Evolutionary conservation across 2,888 invertebrate genomes (phyloP).

Genomic region (Athalia rosae): DNA sequence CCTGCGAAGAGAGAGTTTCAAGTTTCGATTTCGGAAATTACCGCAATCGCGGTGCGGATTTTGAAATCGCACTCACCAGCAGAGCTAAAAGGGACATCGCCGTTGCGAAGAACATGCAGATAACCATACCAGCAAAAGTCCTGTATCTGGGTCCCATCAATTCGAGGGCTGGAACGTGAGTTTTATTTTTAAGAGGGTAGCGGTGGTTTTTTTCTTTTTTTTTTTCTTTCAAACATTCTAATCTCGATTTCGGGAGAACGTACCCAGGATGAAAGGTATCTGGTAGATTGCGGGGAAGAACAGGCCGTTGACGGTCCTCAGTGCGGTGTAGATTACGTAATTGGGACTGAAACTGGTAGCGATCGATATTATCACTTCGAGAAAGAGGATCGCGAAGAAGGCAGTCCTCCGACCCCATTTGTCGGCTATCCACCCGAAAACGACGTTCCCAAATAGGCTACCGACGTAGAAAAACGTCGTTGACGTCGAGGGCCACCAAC

Average conservation of each 20-base stretch:
- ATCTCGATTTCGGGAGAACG: constrained; percentile 48
- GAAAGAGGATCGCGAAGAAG: constrained; percentile 78
- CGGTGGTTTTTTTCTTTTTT: neutral
- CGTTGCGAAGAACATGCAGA: constrained; percentile 80
- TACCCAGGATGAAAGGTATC: constrained; percentile 80
- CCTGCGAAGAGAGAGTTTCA: constrained; percentile 56
- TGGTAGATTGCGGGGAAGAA: constrained; percentile 83
- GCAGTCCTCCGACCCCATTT: constrained; percentile 80
- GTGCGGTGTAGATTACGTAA: constrained; percentile 77
- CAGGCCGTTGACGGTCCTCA: constrained; percentile 79
- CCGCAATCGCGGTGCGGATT: no score
- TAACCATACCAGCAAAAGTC: constrained; percentile 80
- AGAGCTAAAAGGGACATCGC: constrained; percentile 80
- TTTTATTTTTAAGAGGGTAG: neutral
- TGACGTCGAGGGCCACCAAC: constrained; percentile 79
- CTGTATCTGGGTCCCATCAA: constrained; percentile 80
- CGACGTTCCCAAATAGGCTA: constrained; percentile 80
- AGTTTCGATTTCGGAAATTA: constrained; percentile 1
- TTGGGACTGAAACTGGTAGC: constrained; percentile 78
- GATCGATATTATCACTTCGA: constrained; percentile 79
- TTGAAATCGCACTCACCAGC: constrained; percentile 69
- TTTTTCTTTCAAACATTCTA: neutral
- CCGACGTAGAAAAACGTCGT: constrained; percentile 82
- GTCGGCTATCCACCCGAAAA: constrained; percentile 82
- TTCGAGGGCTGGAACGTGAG: constrained; percentile 74